These are phyloP conservation scores for Chirona hameri DNA, from an alignment of 2,888 invertebrate genomes.

Conservation along the genomic window DNA sequence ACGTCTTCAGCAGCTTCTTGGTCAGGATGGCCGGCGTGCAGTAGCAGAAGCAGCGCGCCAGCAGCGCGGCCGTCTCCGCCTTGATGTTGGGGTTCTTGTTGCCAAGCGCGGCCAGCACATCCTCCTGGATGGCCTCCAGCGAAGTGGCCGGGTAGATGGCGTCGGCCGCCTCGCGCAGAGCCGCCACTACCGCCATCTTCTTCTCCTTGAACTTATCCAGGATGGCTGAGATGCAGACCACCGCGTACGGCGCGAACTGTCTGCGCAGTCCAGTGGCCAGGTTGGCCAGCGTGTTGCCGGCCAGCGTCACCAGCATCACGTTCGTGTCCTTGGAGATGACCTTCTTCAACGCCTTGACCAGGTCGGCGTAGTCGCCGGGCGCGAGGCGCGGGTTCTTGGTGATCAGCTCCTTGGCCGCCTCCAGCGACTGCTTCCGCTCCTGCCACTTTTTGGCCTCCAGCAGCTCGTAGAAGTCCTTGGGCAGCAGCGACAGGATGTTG, in stretches of 20 bases:
- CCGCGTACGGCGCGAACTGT: constrained; percentile 79
- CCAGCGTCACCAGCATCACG: constrained; percentile 83
- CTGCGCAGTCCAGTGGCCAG: constrained; percentile 82
- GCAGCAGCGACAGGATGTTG: constrained; percentile 85
- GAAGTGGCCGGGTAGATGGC: constrained; percentile 75
- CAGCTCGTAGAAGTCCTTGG: constrained; percentile 93
- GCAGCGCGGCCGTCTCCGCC: constrained; percentile 77
- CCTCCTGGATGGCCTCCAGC: constrained; percentile 79
- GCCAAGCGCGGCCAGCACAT: constrained; percentile 75
- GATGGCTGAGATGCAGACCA: constrained; percentile 68
- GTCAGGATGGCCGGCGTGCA: constrained; percentile 73
- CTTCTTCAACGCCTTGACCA: constrained; percentile 79
- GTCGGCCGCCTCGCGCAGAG: constrained; percentile 85
- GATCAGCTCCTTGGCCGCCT: constrained; percentile 70
- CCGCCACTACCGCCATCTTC: constrained; percentile 81
- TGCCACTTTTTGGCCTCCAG: constrained; percentile 95
- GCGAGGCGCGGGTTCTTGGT: constrained; percentile 77
- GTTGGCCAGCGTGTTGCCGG: constrained; percentile 75
- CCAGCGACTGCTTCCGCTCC: constrained; percentile 87
- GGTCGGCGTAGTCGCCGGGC: constrained; percentile 85
- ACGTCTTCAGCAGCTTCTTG: constrained; percentile 84
- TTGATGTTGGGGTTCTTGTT: constrained; percentile 90
- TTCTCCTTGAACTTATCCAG: constrained; percentile 98
- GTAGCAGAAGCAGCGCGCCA: constrained; percentile 75
- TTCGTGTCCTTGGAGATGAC: constrained; percentile 91